Conservation (phyloP, 2,888 invertebrate genomes). For the Heteromyza rotundicornis region DNA sequence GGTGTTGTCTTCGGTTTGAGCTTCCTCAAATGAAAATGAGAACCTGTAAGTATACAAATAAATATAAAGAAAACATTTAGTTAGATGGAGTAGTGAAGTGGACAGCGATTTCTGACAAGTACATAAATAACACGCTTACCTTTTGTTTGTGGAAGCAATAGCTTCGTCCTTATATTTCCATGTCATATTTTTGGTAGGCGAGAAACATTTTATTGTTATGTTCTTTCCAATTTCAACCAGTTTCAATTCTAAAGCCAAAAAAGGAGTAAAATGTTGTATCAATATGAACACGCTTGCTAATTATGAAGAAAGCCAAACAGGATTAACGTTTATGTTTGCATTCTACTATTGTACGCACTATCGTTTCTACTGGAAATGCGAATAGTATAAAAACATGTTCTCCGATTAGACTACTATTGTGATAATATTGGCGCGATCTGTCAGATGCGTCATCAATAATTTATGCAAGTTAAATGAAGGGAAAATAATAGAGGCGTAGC, state of each 20-base stretch:
- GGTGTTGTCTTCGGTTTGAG: constrained; percentile 29
- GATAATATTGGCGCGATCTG: no score
- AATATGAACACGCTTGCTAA: no score
- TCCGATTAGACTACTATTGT: no score
- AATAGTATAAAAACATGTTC: no score
- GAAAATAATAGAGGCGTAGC: no score
- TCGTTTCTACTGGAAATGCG: no score
- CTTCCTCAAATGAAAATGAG: background rate
- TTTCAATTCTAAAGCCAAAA: constrained; percentile 29
- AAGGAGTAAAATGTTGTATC: background rate
- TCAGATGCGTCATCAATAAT: no score
- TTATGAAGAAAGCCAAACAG: no score
- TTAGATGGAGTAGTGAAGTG: background rate
- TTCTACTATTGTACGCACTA: no score
- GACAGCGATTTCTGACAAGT: no score
- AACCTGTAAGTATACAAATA: background rate
- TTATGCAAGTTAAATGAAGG: no score
- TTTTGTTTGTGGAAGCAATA: constrained; percentile 64
- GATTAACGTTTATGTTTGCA: no score
- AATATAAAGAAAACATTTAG: background rate
- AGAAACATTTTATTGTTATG: constrained; percentile 65
- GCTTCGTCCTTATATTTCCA: constrained; percentile 69
- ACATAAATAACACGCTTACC: constrained; percentile 52
- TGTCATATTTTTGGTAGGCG: constrained; percentile 65
- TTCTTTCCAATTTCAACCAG: constrained; percentile 62